phyloP scores from a whole-genome alignment of 1,140 invertebrate genomes.

The Chrysomallon squamiferum region DNA sequence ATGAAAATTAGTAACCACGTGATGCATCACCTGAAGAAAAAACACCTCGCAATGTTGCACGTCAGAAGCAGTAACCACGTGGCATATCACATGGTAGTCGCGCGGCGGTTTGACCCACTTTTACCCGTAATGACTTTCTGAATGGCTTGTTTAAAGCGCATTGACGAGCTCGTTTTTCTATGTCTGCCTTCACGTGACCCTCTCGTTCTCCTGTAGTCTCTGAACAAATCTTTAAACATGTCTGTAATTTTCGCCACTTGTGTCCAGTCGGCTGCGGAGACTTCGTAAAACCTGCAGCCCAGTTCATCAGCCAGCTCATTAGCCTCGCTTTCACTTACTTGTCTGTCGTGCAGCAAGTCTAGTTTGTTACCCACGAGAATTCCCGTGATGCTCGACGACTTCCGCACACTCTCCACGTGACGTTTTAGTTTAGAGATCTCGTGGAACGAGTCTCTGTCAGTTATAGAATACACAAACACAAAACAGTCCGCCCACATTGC shows the following conservation, averaged over 20 bases:
- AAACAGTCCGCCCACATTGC: conserved; percentile 82
- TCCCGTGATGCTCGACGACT: conserved; percentile 68
- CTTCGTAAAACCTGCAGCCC: conserved; percentile 83
- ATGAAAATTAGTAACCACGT: too few species aligned
- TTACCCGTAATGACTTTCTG: conserved; percentile 56
- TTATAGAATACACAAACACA: conserved; percentile 89
- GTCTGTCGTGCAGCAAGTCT: conserved; percentile 89
- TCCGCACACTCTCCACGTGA: conserved; percentile 74
- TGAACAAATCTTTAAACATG: conserved; percentile 41
- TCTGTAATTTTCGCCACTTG: conserved; percentile 34
- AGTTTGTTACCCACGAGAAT: conserved; percentile 88
- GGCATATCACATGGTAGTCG: background rate
- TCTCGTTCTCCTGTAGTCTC: conserved; percentile 23
- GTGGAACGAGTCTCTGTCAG: conserved; percentile 81
- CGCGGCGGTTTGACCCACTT: conserved; percentile 1
- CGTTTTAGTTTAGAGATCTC: conserved; percentile 81
- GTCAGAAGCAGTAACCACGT: too few species aligned
- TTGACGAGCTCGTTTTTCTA: conserved; percentile 47
- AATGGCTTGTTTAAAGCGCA: conserved; percentile 51
- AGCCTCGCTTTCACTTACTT: conserved; percentile 87
- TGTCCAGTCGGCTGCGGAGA: conserved; percentile 69
- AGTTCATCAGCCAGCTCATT: conserved; percentile 75
- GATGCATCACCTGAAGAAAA: too few species aligned
- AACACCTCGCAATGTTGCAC: too few species aligned
- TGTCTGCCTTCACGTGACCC: conserved; percentile 30